Percentiles rank a stretch among this genome's conserved stretches.
These are phyloP conservation scores for Rhodeus uyekii DNA, from an alignment of 2,797 vertebrate genomes.

Conservation along the genomic window DNA sequence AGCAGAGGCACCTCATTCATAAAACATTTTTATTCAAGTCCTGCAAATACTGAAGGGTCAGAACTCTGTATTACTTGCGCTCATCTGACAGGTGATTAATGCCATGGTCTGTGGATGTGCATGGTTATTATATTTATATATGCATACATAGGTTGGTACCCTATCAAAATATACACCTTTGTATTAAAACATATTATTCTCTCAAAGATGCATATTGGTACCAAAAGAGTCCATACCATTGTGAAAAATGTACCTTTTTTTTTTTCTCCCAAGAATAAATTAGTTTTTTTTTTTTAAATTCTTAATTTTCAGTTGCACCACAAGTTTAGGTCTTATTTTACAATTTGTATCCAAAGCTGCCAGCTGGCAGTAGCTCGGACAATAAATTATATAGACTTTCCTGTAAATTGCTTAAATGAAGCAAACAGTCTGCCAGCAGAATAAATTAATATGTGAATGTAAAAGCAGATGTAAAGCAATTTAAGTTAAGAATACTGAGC, in stretches of 20 bases:
- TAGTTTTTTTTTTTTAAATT: too few species aligned
- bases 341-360: not conserved
- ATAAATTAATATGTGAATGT: slow-evolving; percentile 10
- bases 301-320: not conserved
- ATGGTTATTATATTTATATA: too few species aligned
- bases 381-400: slow-evolving; percentile 10
- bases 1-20: slow-evolving; percentile 19
- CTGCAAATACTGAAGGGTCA: slow-evolving; percentile 37
- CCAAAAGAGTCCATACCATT: too few species aligned
- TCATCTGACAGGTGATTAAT: slow-evolving; percentile 19
- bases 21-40: slow-evolving; percentile 36
- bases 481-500: slow-evolving; percentile 8
- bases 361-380: not conserved
- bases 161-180: too few species aligned
- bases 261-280: too few species aligned
- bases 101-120: not conserved
- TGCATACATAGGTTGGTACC: too few species aligned
- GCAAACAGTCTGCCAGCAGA: not conserved
- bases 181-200: too few species aligned
- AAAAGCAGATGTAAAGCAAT: not conserved
- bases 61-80: not conserved
- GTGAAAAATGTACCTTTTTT: too few species aligned
- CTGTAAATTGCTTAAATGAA: slow-evolving; percentile 14
- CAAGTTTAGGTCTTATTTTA: not conserved
- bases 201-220: too few species aligned